Base-by-base conservation (phyloP, 2,113 vertebrate genomes). In the Thamnaconus septentrionalis region DNA sequence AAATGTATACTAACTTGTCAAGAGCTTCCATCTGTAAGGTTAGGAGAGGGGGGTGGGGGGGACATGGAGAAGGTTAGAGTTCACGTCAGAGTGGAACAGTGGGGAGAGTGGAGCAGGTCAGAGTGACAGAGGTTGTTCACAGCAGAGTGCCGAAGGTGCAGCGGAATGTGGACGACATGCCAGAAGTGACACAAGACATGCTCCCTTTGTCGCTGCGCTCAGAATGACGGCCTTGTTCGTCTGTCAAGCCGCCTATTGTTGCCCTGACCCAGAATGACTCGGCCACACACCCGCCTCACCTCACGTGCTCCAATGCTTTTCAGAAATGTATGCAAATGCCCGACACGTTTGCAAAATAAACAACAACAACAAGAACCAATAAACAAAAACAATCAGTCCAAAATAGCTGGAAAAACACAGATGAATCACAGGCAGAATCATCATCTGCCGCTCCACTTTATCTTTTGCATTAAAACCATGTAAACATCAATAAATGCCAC, bases 1-100 rank as follows among this genome's bases (percentile, higher is more conserved):
- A 45, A 71, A 75, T 40, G 8, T 89, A 90, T 96, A 99, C 96
- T 98, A 93, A 99, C 97, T 99, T 98, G 91, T 96, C 94, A 89
- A 88, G 84, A 87, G 85, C 89, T 91, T 97, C 95, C 94, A 94
- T 90, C 96, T 98, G 96, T 86, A 78, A 82, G 57, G 64, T 67
- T 57, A 51, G 18, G 18, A 31, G 18, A 64, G 71, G 43, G 45
- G 70, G 75, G 60, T 81, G 66, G 74, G 48, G 86, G 75, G 62
- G 62, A 88, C 67, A 86, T 68, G 80, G 31, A 76, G 56, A 51
- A 58, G 56, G 60, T 75, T 67, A 86, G 66, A 74, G 61, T 41
- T 75, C 63, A 76, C 76, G 31, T 56, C 64, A 42, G 9, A 42
- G 41, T 57, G 31, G 18, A 60, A 61, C 47, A 41, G 10, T 48